These are phyloP conservation scores for Siniperca undulata DNA, from an alignment of 2,797 vertebrate genomes.

Conservation along the genomic window DNA sequence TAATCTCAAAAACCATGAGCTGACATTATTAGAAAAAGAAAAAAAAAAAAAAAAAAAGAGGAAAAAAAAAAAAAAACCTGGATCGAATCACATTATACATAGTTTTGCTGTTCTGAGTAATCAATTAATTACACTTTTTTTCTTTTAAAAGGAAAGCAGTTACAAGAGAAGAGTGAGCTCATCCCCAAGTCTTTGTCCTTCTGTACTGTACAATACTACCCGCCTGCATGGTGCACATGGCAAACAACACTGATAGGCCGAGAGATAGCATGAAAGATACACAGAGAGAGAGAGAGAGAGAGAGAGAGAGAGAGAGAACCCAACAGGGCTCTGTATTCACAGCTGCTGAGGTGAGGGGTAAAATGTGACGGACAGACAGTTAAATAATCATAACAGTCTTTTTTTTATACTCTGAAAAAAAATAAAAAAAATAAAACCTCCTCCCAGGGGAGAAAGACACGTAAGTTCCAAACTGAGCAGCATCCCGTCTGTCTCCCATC, in stretches of 20 bases:
- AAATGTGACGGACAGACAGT: slow-evolving; percentile 82
- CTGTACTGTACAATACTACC: slow-evolving; percentile 87
- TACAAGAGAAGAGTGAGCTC: slow-evolving; percentile 77
- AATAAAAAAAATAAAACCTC: slow-evolving; percentile 67
- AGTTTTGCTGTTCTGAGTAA: slow-evolving; percentile 71
- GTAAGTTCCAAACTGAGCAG: slow-evolving; percentile 81
- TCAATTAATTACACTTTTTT: slow-evolving; percentile 67
- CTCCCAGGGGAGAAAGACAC: slow-evolving; percentile 73
- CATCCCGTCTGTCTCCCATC: slow-evolving; percentile 82
- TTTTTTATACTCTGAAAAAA: slow-evolving; percentile 73
- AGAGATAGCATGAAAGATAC: slow-evolving; percentile 71
- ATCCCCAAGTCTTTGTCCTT: slow-evolving; percentile 82
- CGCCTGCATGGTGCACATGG: slow-evolving; percentile 80
- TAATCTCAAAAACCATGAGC: slow-evolving; percentile 38
- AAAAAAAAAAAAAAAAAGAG: slow-evolving; percentile 39
- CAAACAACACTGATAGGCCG: slow-evolving; percentile 88
- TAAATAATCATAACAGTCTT: slow-evolving; percentile 83
- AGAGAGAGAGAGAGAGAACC: slow-evolving; percentile 61
- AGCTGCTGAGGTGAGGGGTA: slow-evolving; percentile 85
- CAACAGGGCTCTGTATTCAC: slow-evolving; percentile 84
- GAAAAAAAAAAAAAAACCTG: slow-evolving; percentile 46
- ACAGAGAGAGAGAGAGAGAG: slow-evolving; percentile 48
- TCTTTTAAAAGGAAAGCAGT: slow-evolving; percentile 68
- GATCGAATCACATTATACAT: slow-evolving; percentile 76
- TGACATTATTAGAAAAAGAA: slow-evolving; percentile 44